phyloP scores from a whole-genome alignment of 2,888 invertebrate genomes.

The Chymomyza amoena region DNA sequence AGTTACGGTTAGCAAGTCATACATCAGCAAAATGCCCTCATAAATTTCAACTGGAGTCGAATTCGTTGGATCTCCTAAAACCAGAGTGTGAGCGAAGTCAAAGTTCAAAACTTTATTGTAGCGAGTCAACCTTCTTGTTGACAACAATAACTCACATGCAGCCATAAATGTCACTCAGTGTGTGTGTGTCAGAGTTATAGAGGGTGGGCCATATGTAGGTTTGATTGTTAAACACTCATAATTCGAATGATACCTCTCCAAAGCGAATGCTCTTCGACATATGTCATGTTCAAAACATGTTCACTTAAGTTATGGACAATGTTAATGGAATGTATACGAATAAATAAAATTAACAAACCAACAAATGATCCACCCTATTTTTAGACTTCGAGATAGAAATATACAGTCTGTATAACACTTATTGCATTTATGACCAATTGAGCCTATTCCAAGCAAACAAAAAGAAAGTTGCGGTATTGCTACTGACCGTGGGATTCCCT shows the following conservation, averaged over 20 bases:
- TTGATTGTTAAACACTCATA: too few relatives aligned
- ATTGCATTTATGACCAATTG: neutral
- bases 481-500: too few relatives aligned
- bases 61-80: neutral
- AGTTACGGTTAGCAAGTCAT: constrained; percentile 19
- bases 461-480: too few relatives aligned
- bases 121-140: neutral
- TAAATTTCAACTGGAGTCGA: constrained; percentile 15
- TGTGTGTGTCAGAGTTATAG: neutral
- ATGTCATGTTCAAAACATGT: too few relatives aligned
- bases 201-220: too few relatives aligned
- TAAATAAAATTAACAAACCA: too few relatives aligned
- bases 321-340: too few relatives aligned
- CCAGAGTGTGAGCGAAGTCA: neutral
- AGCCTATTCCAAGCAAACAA: neutral
- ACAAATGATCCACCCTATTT: too few relatives aligned
- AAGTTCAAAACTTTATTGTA: neutral
- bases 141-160: constrained; percentile 1
- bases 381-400: neutral
- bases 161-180: neutral
- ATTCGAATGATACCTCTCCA: too few relatives aligned
- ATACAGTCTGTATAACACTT: neutral
- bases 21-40: constrained; percentile 27
- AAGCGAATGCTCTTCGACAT: too few relatives aligned
- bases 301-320: too few relatives aligned